These are phyloP conservation scores for Pseudolaguvia tuberculata DNA, from an alignment of 2,113 vertebrate species.

Conservation along the genomic window DNA sequence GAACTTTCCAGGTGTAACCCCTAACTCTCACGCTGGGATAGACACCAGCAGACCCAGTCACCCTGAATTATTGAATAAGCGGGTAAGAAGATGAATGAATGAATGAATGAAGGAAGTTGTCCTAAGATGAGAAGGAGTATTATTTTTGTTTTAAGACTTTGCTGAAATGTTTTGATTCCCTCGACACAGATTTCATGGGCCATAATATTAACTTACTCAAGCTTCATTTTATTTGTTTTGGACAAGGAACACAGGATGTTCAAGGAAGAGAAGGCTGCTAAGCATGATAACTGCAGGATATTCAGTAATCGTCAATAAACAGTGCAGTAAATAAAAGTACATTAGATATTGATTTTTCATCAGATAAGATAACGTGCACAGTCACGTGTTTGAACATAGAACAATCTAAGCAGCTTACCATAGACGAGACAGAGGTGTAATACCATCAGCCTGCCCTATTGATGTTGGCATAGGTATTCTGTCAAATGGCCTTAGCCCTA, in stretches of 20 bases:
- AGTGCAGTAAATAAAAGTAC: neutral
- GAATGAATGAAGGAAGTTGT: too few species aligned
- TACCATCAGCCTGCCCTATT: conserved; percentile 56
- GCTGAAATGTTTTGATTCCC: too few species aligned
- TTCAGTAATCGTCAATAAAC: neutral
- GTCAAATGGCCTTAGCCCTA: conserved; percentile 58
- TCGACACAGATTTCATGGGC: neutral
- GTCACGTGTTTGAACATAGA: conserved; percentile 29
- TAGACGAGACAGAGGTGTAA: conserved; percentile 72
- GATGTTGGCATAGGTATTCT: conserved; percentile 61
- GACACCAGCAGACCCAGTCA: too few species aligned
- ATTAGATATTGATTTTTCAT: too few species aligned
- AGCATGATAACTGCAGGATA: neutral
- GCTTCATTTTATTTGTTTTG: neutral
- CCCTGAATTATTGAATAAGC: too few species aligned
- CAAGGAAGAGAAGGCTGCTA: neutral
- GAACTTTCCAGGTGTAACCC: too few species aligned
- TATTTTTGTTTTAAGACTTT: too few species aligned
- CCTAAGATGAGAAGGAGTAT: too few species aligned
- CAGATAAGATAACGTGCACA: neutral
- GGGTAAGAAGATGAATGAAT: too few species aligned
- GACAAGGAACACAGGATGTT: neutral
- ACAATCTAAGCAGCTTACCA: conserved; percentile 61
- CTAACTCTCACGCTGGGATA: too few species aligned
- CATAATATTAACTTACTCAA: neutral